Percentiles rank a stretch among this genome's conserved stretches.
These are phyloP conservation scores for Perizoma affinitatum DNA, from an alignment of 2,888 invertebrate species.

Conservation along the genomic window DNA sequence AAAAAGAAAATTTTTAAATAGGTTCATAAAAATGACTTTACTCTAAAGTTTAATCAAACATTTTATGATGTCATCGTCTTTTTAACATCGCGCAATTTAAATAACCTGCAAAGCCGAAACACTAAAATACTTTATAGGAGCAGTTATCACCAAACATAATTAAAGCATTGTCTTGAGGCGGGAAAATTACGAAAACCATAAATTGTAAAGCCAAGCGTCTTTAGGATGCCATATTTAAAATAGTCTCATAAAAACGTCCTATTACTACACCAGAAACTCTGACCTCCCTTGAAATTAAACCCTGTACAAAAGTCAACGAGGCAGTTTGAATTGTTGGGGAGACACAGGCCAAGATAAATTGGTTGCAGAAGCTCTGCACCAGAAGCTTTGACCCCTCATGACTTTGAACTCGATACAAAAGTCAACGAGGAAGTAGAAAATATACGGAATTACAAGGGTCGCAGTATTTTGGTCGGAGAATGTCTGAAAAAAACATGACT, in stretches of 20 bases:
- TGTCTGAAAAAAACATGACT: slow-evolving; percentile 61
- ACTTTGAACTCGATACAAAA: slow-evolving; percentile 10
- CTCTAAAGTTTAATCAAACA: slow-evolving; percentile 25
- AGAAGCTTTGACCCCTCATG: slow-evolving; percentile 25
- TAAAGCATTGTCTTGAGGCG: slow-evolving; percentile 75
- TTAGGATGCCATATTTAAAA: slow-evolving; percentile 79
- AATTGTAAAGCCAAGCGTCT: slow-evolving; percentile 66
- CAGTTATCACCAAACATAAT: slow-evolving; percentile 78
- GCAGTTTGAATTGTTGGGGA: slow-evolving; percentile 5
- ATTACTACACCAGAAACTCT: slow-evolving; percentile 51
- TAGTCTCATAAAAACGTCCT: slow-evolving; percentile 74
- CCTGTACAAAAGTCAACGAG: slow-evolving; percentile 2
- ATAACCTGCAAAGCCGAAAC: slow-evolving; percentile 58
- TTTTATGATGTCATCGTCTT: slow-evolving; percentile 38
- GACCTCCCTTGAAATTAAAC: slow-evolving; percentile 12
- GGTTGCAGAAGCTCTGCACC: slow-evolving; percentile 36
- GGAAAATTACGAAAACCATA: slow-evolving; percentile 74
- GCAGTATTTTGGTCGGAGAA: slow-evolving; percentile 48
- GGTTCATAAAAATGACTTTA: not conserved
- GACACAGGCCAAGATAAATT: slow-evolving; percentile 10
- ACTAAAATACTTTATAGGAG: slow-evolving; percentile 66
- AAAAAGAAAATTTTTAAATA: too few species aligned
- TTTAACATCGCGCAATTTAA: slow-evolving; percentile 47
- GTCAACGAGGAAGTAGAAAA: not conserved
- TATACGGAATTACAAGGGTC: slow-evolving; percentile 39